These are phyloP conservation scores for Drosophila cardini DNA, from an alignment of 1,140 invertebrate genomes.

Conservation along the genomic window DNA sequence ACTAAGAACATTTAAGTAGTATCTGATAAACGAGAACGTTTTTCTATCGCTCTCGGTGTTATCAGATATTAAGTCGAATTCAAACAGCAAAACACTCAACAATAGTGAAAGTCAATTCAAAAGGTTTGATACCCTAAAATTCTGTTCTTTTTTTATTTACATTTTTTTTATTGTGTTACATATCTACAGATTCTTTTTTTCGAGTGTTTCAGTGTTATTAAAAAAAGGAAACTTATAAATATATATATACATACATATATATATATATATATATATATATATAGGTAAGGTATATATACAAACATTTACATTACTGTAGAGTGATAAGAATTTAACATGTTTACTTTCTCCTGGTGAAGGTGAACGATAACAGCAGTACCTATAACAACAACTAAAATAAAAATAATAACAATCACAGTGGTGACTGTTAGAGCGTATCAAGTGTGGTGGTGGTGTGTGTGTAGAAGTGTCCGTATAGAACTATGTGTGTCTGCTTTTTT, in stretches of 20 bases:
- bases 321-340: conserved; percentile 35
- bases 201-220: conserved; percentile 39
- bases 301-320: too few species aligned
- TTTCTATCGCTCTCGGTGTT: conserved; percentile 5
- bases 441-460: conserved; percentile 15
- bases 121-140: conserved; percentile 26
- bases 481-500: conserved; percentile 2
- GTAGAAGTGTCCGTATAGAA: background rate
- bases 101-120: conserved; percentile 25
- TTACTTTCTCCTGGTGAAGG: conserved; percentile 9
- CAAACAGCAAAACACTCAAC: background rate
- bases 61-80: conserved; percentile 9
- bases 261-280: background rate
- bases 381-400: conserved; percentile 7
- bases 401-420: conserved; percentile 5
- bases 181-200: conserved; percentile 28
- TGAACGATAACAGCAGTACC: conserved; percentile 21
- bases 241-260: conserved; percentile 6
- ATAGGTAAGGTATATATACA: too few species aligned
- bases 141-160: background rate
- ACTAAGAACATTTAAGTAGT: background rate
- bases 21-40: conserved; percentile 9
- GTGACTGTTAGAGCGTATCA: conserved; percentile 26
- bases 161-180: conserved; percentile 37
- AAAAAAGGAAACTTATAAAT: conserved; percentile 15